phyloP scores from a whole-genome alignment of 2,797 vertebrate species.

The Neomorphus geoffroyi region DNA sequence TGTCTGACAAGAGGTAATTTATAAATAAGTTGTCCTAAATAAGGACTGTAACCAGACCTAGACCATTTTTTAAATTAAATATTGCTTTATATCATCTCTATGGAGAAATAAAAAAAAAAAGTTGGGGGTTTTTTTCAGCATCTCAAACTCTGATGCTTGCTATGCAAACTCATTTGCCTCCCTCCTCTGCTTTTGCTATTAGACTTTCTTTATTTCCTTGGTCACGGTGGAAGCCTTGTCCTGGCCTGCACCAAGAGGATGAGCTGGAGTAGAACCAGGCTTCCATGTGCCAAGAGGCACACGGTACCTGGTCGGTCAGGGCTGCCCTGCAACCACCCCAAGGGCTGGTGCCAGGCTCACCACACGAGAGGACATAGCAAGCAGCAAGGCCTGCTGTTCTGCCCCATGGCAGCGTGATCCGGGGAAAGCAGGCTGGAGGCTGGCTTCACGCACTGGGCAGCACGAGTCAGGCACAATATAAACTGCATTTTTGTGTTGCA shows the following conservation, averaged over 20 bases:
- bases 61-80: not conserved
- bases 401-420: accelerated
- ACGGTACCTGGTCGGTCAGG: not conserved
- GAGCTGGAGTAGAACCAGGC: not conserved
- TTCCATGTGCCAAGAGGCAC: not conserved
- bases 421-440: not conserved
- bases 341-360: not conserved
- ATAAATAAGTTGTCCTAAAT: not conserved
- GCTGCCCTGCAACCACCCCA: not conserved
- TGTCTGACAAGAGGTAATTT: not conserved
- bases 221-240: accelerated
- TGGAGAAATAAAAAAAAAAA: no score
- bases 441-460: not conserved
- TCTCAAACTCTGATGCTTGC: not conserved
- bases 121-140: not conserved
- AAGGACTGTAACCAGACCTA: not conserved
- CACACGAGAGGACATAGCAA: not conserved
- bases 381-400: not conserved
- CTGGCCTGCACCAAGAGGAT: not conserved
- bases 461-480: not conserved
- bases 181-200: not conserved
- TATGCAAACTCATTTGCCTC: accelerated
- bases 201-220: not conserved
- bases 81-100: not conserved
- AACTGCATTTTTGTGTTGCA: not conserved